These are phyloP conservation scores for Andricus curvator DNA, from an alignment of 2,888 invertebrate species.

Conservation along the genomic window DNA sequence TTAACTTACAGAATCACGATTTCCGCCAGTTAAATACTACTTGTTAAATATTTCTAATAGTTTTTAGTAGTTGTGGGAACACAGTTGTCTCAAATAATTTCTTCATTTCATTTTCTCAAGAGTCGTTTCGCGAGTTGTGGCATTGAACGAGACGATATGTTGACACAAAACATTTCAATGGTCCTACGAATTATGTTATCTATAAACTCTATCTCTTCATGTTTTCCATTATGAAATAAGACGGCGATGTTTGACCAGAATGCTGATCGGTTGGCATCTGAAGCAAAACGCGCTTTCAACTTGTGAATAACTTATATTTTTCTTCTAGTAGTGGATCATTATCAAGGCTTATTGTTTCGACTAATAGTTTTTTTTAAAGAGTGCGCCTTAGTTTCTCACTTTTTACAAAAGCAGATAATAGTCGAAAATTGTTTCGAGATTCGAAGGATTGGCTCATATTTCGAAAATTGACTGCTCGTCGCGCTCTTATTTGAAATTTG, in stretches of 20 bases:
- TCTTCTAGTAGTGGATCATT: constrained; percentile 11
- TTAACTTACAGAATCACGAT: constrained; percentile 21
- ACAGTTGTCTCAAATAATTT: constrained; percentile 41
- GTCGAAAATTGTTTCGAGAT: constrained; percentile 3
- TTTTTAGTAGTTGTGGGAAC: constrained; percentile 27
- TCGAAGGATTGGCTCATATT: constrained; percentile 3
- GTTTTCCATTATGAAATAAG: constrained; percentile 17
- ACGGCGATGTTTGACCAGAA: constrained; percentile 21
- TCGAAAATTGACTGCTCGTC: background rate
- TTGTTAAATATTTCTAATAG: constrained; percentile 30
- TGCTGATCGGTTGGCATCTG: constrained; percentile 1
- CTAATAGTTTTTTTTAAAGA: background rate
- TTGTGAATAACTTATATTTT: constrained; percentile 18
- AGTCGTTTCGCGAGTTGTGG: background rate
- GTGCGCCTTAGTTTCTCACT: constrained; percentile 3
- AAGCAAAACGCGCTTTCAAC: constrained; percentile 16
- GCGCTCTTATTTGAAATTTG: background rate
- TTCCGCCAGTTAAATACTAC: constrained; percentile 30
- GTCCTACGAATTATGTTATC: constrained; percentile 34
- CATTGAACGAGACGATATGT: constrained; percentile 13
- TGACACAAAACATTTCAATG: constrained; percentile 27
- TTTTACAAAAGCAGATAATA: constrained; percentile 23
- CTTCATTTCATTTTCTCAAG: background rate
- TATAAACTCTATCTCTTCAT: constrained; percentile 19
- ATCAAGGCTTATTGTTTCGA: constrained; percentile 11